Base-by-base conservation (phyloP, 2,113 vertebrate genomes). In the Serinus canaria region DNA sequence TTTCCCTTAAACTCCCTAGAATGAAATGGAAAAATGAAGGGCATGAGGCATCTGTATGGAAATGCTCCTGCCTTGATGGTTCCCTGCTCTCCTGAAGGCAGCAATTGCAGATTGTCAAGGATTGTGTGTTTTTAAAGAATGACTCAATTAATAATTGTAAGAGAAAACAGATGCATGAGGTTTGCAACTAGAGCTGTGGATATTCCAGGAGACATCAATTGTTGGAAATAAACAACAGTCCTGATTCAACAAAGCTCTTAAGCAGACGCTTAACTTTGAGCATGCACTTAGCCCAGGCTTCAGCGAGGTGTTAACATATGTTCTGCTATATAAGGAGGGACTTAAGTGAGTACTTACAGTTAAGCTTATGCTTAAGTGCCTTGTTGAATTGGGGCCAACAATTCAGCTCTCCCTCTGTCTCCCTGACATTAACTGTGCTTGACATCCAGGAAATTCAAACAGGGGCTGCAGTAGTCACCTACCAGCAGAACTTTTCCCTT, bases 301-400 rank as follows among this genome's bases (percentile, higher is more conserved):
- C 93, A 73, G 80, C 11, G 2, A 74, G 93, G 93, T 58, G 92
- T 78, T 95, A 95, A 97, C 95, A 96, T 93, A 96, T 96, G 94
- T 90, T 41, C 94, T 82, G 88, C 94, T 97, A 31, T 87, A 92
- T 95, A 93, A 96, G 92, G 95, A 96, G 76, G 96, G 94, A 96
- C 94, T 96, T 96, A 97, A 97, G 94, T 96, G 90, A 10, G 5
- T 95, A 93, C 95, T 97, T 96, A 95, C 31, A 94, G 94, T 94
- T 96, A 96, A 97, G 95, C 96, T 96, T 41, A 76, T 68, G 92
- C 96, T 95, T 96, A 96, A 96, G 90, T 94, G 94, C 94, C 95
- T 96, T 93, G 92, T 95, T 97, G 96, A 97, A 94, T 22, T 64
- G 44, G 73, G 92, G 95, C 96, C 95, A 97, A 76, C 24, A 68